A percentile compares a stretch with the other conserved stretches of the same genome.
These are phyloP conservation scores for Steinernema carpocapsae DNA, from an alignment of 2,888 invertebrate genomes.

Conservation along the genomic window DNA sequence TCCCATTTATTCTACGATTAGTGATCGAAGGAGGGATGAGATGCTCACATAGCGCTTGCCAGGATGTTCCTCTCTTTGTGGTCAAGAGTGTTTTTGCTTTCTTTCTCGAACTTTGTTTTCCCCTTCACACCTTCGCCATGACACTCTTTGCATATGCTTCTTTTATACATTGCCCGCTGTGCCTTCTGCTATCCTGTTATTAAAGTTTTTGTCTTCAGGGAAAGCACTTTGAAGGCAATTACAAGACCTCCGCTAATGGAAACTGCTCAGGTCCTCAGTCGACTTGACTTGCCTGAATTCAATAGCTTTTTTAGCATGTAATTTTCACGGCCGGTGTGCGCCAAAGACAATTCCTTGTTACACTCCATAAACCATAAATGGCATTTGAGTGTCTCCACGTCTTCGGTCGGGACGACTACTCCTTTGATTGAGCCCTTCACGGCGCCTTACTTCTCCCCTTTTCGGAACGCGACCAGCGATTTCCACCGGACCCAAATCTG, in stretches of 20 bases:
- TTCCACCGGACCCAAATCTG: not conserved
- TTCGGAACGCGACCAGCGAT: not conserved
- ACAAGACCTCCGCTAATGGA: constrained; percentile 13
- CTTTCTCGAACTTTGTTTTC: constrained; percentile 22
- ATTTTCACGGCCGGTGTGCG: constrained; percentile 35
- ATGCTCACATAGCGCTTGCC: constrained; percentile 12
- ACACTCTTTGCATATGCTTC: constrained; percentile 12
- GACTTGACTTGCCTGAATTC: constrained; percentile 12
- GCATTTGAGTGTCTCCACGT: constrained; percentile 31
- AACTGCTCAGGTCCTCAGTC: constrained; percentile 22
- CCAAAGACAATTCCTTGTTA: constrained; percentile 35
- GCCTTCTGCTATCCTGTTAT: not conserved
- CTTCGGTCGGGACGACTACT: constrained; percentile 10
- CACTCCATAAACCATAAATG: constrained; percentile 34
- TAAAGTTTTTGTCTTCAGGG: not conserved
- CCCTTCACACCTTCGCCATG: constrained; percentile 22
- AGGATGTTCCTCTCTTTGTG: constrained; percentile 27
- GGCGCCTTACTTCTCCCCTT: not conserved
- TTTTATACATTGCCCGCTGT: not conserved
- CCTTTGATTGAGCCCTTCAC: constrained; percentile 20
- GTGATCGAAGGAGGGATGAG: constrained; percentile 33
- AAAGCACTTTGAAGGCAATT: not conserved
- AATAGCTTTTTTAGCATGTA: constrained; percentile 29
- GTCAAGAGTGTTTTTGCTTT: constrained; percentile 31
- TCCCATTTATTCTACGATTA: constrained; percentile 33